Evolutionary conservation across 2,113 vertebrate genomes (phyloP).

Genomic region (Sorex fumeus): DNA sequence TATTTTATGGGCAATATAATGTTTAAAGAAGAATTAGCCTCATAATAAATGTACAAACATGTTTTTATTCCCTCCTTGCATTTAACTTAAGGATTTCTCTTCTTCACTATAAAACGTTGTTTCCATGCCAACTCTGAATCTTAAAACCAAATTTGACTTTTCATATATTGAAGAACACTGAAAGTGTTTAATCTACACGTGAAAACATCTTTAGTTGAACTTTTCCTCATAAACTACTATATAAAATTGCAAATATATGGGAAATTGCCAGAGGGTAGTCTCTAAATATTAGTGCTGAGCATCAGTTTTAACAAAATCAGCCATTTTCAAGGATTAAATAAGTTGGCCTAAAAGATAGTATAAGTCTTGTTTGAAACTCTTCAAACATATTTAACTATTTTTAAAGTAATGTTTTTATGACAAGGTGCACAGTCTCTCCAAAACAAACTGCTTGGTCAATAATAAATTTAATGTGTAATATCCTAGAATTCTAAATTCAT

Average conservation of each 20-base stretch:
- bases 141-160: conserved; percentile 24
- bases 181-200: neutral
- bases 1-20: neutral
- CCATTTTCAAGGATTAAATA: neutral
- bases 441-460: too few relatives aligned
- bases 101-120: neutral
- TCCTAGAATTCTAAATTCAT: too few relatives aligned
- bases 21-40: conserved; percentile 4
- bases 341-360: neutral
- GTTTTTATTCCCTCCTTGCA: neutral
- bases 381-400: too few relatives aligned
- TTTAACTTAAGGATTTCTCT: neutral
- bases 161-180: neutral
- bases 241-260: neutral
- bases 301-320: neutral
- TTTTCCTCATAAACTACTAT: neutral
- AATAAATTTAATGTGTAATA: too few relatives aligned
- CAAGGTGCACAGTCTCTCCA: too few relatives aligned
- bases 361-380: neutral
- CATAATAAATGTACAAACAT: neutral
- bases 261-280: neutral
- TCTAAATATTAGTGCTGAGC: neutral
- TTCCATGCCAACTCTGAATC: neutral
- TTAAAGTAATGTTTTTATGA: too few relatives aligned
- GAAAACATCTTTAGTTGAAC: neutral